phyloP scores from a whole-genome alignment of 2,113 vertebrate genomes.

The Bubo scandiacus region DNA sequence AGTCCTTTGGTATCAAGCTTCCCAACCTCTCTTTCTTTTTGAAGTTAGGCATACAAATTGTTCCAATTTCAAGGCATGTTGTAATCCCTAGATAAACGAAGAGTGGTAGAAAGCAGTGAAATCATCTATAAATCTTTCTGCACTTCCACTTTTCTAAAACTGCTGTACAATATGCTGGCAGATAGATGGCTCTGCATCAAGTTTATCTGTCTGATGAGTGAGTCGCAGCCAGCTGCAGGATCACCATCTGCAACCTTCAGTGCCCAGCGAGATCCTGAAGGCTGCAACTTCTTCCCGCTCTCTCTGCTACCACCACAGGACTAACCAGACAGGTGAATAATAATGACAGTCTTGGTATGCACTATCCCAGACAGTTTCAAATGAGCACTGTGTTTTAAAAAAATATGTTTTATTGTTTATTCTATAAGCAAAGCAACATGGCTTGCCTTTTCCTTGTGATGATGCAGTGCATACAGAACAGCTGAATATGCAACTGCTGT shows the following conservation, averaged over 20 bases:
- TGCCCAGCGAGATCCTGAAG: background rate
- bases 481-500: constrained; percentile 32
- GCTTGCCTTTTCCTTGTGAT: background rate
- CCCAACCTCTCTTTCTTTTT: background rate
- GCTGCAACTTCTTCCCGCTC: background rate
- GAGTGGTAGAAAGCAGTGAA: background rate
- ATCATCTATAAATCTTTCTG: background rate
- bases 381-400: background rate
- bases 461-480: constrained; percentile 10
- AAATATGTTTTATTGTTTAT: background rate
- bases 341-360: background rate
- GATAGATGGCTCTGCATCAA: background rate
- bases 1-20: background rate
- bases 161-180: background rate
- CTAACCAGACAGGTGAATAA: background rate
- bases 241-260: background rate
- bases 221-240: background rate
- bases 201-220: background rate
- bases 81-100: background rate
- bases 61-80: background rate
- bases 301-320: background rate
- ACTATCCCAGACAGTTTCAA: background rate
- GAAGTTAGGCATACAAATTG: background rate
- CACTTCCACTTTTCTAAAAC: background rate
- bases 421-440: background rate